Evolutionary conservation across 2,888 invertebrate genomes (phyloP).

Genomic region (Xanthia togata): DNA sequence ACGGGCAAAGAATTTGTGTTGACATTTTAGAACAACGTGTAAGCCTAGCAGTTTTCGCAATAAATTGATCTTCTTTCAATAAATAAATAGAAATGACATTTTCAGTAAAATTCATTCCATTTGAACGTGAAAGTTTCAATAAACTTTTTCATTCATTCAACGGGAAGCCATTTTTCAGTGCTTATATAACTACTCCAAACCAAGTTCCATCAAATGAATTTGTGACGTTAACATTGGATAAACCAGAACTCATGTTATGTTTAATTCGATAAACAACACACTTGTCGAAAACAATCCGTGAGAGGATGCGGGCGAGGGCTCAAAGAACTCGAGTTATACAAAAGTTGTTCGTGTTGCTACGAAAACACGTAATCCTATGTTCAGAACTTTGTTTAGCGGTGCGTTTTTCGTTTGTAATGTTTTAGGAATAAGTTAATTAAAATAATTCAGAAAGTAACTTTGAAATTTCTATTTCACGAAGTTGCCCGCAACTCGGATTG

Average conservation of each 20-base stretch:
- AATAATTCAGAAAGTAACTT: constrained; percentile 18
- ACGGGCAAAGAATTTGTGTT: constrained; percentile 47
- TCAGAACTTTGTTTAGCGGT: constrained; percentile 56
- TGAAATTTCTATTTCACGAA: background rate
- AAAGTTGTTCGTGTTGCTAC: constrained; percentile 49
- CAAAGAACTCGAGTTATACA: constrained; percentile 59
- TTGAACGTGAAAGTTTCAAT: constrained; percentile 46
- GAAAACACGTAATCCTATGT: constrained; percentile 57
- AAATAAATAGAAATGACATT: constrained; percentile 38
- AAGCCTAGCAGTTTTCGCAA: constrained; percentile 5
- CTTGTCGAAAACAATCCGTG: constrained; percentile 53
- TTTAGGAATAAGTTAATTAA: constrained; percentile 28
- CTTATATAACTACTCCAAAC: background rate
- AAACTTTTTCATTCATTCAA: constrained; percentile 26
- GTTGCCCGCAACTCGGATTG: background rate
- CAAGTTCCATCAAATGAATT: constrained; percentile 1
- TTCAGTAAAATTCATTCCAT: constrained; percentile 28
- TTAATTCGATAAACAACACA: constrained; percentile 58
- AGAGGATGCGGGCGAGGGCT: constrained; percentile 58
- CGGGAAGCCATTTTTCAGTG: background rate
- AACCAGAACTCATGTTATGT: constrained; percentile 36
- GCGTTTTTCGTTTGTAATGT: constrained; percentile 48
- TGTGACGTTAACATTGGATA: constrained; percentile 14
- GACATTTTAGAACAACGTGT: constrained; percentile 28
- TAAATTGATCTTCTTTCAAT: constrained; percentile 38